Conservation (phyloP, 2,113 vertebrate genomes). For the Grallaria varia region DNA sequence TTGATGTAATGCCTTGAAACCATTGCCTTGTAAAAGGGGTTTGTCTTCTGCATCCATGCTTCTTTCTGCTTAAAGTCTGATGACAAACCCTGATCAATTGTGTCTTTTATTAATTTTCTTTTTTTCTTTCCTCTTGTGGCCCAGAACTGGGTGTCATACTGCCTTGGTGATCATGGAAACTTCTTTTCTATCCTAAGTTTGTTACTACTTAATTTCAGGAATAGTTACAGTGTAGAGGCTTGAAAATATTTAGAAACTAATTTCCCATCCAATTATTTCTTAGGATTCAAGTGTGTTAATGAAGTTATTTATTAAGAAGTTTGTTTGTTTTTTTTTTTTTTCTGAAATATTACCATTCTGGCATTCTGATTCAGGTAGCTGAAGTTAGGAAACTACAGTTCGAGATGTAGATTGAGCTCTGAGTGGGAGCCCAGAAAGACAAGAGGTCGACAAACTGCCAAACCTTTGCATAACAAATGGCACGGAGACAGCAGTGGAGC, state of each 20-base stretch:
- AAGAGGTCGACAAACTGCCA: no score
- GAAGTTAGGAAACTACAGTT: background rate
- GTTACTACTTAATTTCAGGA: background rate
- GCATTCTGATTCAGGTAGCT: background rate
- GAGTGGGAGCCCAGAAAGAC: background rate
- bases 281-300: background rate
- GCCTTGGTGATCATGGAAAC: background rate
- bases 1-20: background rate
- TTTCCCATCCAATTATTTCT: background rate
- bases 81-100: no score
- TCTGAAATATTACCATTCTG: background rate
- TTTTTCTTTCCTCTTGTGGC: background rate
- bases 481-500: fast-evolving
- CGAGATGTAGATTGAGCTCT: background rate
- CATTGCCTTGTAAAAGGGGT: background rate
- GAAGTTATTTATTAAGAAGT: background rate
- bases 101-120: fast-evolving
- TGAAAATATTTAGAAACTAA: background rate
- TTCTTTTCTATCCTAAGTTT: background rate
- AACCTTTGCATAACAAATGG: background rate
- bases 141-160: background rate
- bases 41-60: background rate
- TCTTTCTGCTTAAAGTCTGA: background rate
- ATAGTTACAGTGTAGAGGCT: background rate
- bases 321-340: background rate